These are phyloP conservation scores for Drosophila subquinaria DNA, from an alignment of 2,888 invertebrate genomes.

Conservation along the genomic window DNA sequence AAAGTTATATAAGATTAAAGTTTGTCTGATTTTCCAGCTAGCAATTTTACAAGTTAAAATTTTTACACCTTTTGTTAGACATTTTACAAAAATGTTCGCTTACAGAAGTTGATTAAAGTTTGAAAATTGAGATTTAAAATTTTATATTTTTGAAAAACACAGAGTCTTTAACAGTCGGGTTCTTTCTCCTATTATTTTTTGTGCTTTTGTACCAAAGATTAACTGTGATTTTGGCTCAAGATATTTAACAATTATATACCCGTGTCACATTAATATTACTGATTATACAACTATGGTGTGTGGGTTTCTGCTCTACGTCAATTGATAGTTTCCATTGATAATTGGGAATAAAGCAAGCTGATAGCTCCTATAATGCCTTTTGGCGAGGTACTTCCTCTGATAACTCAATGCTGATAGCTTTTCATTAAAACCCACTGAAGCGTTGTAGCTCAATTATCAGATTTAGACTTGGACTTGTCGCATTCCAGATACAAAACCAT, in stretches of 20 bases:
- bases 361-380: slow-evolving; percentile 16
- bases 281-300: slow-evolving; percentile 30
- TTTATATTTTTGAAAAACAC: too few species aligned
- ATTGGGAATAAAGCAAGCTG: slow-evolving; percentile 10
- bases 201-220: slow-evolving; percentile 38
- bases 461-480: slow-evolving; percentile 1
- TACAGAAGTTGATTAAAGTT: too few species aligned
- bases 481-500: slow-evolving; percentile 1
- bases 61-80: too few species aligned
- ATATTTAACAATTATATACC: slow-evolving; percentile 44
- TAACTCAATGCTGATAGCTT: slow-evolving; percentile 28
- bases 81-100: too few species aligned
- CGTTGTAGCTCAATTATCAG: slow-evolving; percentile 22
- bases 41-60: too few species aligned
- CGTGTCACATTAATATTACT: slow-evolving; percentile 22
- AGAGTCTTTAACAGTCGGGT: background rate
- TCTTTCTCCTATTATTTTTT: background rate
- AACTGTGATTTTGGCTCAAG: slow-evolving; percentile 47
- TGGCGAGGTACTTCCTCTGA: slow-evolving; percentile 23
- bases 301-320: slow-evolving; percentile 34
- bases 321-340: slow-evolving; percentile 49
- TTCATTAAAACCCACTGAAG: slow-evolving; percentile 36
- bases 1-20: background rate
- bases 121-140: too few species aligned
- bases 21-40: background rate